A percentile compares a stretch with the other conserved stretches of the same genome.
phyloP scores from a whole-genome alignment of 2,888 invertebrate species.

The Andrena bicolor region DNA sequence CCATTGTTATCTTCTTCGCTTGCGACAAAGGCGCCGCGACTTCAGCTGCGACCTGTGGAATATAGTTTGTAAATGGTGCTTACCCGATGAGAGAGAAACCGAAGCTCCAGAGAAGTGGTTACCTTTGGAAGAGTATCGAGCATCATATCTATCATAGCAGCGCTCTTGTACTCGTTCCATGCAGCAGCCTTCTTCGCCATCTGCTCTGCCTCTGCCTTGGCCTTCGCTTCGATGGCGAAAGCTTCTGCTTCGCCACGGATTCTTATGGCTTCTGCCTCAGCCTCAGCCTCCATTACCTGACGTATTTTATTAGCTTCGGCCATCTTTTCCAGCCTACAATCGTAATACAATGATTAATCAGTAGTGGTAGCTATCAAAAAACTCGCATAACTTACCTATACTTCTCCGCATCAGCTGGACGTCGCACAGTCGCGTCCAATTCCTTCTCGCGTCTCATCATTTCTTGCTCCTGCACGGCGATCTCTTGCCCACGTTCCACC shows the following conservation, averaged over 20 bases:
- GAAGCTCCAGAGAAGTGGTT: conserved; percentile 43
- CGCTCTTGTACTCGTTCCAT: conserved; percentile 97
- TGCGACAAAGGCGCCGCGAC: conserved; percentile 98
- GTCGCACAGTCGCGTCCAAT: conserved; percentile 95
- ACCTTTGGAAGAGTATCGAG: conserved; percentile 98
- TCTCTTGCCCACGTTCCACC: conserved; percentile 96
- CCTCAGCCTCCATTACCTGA: conserved; percentile 97
- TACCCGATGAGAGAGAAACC: background rate
- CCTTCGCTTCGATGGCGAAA: conserved; percentile 97
- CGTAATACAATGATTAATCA: conserved; percentile 3
- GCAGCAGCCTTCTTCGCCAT: conserved; percentile 99
- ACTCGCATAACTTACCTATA: conserved; percentile 84
- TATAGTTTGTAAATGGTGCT: conserved; percentile 5
- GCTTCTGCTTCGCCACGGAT: conserved; percentile 96
- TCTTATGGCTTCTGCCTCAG: conserved; percentile 95
- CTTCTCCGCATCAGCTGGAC: conserved; percentile 98
- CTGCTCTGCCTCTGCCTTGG: conserved; percentile 98
- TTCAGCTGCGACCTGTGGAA: conserved; percentile 95
- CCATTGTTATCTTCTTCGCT: conserved; percentile 98
- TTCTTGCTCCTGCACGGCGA: conserved; percentile 98
- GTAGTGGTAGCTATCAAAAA: conserved; percentile 20
- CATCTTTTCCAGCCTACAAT: conserved; percentile 92
- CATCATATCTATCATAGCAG: conserved; percentile 98
- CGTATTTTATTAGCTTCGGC: conserved; percentile 96
- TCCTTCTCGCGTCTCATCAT: conserved; percentile 96